A percentile compares a stretch with the other conserved stretches of the same genome.
Evolutionary conservation across 2,888 invertebrate species (phyloP).

Genomic region (Glyphotaelius pellucidus): DNA sequence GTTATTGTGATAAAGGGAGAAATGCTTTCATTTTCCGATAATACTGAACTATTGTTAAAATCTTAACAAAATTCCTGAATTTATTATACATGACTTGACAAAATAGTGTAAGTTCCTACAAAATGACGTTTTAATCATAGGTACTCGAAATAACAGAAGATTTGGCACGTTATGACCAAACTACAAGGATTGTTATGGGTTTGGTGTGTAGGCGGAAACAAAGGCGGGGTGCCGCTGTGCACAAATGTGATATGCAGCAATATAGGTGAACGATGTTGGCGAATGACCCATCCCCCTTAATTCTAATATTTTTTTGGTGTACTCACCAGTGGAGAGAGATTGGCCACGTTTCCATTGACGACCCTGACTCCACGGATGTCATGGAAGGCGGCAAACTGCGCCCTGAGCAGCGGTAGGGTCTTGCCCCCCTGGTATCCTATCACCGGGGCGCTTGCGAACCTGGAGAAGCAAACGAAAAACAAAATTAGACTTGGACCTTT

Average conservation of each 20-base stretch:
- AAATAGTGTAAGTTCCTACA: no score
- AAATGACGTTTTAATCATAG: no score
- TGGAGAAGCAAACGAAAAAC: constrained; percentile 66
- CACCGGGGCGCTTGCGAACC: constrained; percentile 69
- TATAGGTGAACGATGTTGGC: no score
- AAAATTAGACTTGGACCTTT: not conserved
- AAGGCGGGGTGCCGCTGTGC: no score
- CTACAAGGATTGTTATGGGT: no score
- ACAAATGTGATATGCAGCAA: no score
- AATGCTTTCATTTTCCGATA: not conserved
- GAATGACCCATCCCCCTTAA: no score
- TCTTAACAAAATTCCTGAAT: not conserved
- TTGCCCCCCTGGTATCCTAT: constrained; percentile 69
- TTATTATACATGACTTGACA: no score
- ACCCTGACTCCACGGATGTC: constrained; percentile 76
- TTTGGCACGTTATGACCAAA: no score
- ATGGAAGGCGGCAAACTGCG: constrained; percentile 69
- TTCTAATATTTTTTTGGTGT: not conserved
- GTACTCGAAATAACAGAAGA: no score
- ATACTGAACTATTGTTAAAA: not conserved
- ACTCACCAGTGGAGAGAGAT: constrained; percentile 73
- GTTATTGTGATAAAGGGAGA: not conserved
- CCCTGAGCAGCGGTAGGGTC: constrained; percentile 30
- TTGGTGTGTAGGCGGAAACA: no score
- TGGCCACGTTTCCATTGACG: constrained; percentile 73